A percentile compares a stretch with the other conserved stretches of the same genome.
These are phyloP conservation scores for Ophthalmolycus amberensis DNA, from an alignment of 2,113 vertebrate species.

Conservation along the genomic window DNA sequence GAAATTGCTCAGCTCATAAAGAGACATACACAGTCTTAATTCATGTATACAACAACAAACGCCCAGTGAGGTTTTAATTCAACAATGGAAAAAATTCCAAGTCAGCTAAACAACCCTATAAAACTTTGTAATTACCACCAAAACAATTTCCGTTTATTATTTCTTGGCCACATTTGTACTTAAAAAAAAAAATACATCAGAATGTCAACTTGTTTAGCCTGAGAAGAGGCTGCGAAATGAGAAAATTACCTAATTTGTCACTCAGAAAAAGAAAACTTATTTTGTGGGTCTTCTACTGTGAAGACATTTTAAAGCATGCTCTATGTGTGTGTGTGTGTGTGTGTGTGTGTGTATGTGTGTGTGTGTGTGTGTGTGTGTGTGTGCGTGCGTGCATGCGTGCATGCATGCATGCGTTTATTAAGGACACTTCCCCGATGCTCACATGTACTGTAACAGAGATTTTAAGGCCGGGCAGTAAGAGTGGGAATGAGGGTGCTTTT, in stretches of 20 bases:
- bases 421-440: neutral
- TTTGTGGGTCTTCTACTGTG: conserved; percentile 4
- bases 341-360: conserved; percentile 6
- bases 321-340: conserved; percentile 6
- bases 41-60: conserved; percentile 52
- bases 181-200: neutral
- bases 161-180: neutral
- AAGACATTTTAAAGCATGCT: conserved; percentile 9
- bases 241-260: conserved; percentile 5
- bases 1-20: conserved; percentile 65
- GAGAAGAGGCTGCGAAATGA: conserved; percentile 11
- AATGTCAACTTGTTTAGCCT: conserved; percentile 21
- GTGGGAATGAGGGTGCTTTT: conserved; percentile 25
- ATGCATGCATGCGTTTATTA: neutral
- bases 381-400: neutral
- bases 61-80: conserved; percentile 47
- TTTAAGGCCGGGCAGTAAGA: conserved; percentile 39
- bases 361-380: neutral
- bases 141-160: conserved; percentile 33
- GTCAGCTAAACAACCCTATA: conserved; percentile 49
- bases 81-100: conserved; percentile 41
- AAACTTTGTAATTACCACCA: conserved; percentile 45
- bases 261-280: neutral
- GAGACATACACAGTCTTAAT: conserved; percentile 44
- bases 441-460: conserved; percentile 9